Percentiles rank a stretch among this genome's conserved stretches.
These are phyloP conservation scores for Elgonia sp. DNA, from an alignment of 2,888 invertebrate species.

Conservation along the genomic window DNA sequence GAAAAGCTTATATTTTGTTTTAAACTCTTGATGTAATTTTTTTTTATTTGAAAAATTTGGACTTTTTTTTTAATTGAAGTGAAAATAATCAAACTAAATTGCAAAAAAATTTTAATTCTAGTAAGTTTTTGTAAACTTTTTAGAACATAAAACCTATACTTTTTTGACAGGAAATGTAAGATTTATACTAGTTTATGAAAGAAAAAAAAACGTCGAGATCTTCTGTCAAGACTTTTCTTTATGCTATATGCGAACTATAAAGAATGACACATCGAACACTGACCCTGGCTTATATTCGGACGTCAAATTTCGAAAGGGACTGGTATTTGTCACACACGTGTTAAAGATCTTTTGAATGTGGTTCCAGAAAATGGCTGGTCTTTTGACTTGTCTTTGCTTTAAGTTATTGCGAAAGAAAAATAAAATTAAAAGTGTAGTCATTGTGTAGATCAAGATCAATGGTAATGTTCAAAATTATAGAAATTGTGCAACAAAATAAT, in stretches of 20 bases:
- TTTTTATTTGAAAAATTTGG: no score
- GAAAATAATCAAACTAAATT: no score
- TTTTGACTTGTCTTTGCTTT: conserved; percentile 10
- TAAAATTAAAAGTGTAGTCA: conserved; percentile 39
- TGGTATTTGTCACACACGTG: conserved; percentile 41
- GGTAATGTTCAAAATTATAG: conserved; percentile 19
- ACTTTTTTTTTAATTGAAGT: no score
- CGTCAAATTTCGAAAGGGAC: conserved; percentile 22
- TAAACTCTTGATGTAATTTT: no score
- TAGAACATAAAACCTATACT: no score
- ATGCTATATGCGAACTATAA: conserved; percentile 10
- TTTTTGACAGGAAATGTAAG: conserved; percentile 16
- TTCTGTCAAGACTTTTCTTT: conserved; percentile 16
- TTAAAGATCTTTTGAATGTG: conserved; percentile 18
- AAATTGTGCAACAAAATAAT: background rate
- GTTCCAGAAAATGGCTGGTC: conserved; percentile 20
- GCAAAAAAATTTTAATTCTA: no score
- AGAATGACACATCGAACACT: conserved; percentile 35
- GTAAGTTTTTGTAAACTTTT: no score
- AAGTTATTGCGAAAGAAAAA: conserved; percentile 8
- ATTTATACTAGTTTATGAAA: conserved; percentile 15
- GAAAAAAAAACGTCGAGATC: conserved; percentile 20
- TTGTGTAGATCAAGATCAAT: conserved; percentile 29
- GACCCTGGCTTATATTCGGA: conserved; percentile 46
- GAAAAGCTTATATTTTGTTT: no score